These are phyloP conservation scores for Salticus scenicus DNA, from an alignment of 2,888 invertebrate genomes.

Conservation along the genomic window DNA sequence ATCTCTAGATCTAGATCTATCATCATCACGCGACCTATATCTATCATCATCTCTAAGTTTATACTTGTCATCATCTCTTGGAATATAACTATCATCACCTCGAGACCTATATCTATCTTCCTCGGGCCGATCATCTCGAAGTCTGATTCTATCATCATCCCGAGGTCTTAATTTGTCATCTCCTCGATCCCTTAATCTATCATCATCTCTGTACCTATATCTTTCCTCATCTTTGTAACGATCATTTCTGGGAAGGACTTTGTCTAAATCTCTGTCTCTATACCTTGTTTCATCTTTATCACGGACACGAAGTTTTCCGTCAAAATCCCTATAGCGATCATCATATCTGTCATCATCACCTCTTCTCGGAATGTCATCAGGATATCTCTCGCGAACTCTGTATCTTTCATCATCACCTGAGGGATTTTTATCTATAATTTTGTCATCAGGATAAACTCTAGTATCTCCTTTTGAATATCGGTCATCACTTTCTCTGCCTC, in stretches of 20 bases:
- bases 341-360: slow-evolving; percentile 13
- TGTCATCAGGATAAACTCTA: slow-evolving; percentile 24
- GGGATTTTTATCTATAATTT: neutral
- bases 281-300: neutral
- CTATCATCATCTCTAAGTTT: neutral
- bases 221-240: slow-evolving; percentile 15
- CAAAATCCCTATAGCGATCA: neutral
- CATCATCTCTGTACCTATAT: slow-evolving; percentile 10
- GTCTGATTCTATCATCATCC: neutral
- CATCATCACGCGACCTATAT: neutral
- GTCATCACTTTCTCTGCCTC: slow-evolving; percentile 22
- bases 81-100: neutral
- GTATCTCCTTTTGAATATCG: slow-evolving; percentile 43
- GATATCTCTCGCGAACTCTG: neutral
- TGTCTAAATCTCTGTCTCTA: neutral
- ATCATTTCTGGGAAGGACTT: neutral
- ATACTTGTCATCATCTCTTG: neutral
- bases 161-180: neutral
- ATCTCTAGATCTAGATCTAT: neutral
- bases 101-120: neutral
- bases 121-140: neutral
- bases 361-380: neutral
- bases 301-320: slow-evolving; percentile 3
- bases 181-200: neutral
- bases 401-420: slow-evolving; percentile 18